phyloP scores from a whole-genome alignment of 2,888 invertebrate genomes.

The Linnaemya vulpina region DNA sequence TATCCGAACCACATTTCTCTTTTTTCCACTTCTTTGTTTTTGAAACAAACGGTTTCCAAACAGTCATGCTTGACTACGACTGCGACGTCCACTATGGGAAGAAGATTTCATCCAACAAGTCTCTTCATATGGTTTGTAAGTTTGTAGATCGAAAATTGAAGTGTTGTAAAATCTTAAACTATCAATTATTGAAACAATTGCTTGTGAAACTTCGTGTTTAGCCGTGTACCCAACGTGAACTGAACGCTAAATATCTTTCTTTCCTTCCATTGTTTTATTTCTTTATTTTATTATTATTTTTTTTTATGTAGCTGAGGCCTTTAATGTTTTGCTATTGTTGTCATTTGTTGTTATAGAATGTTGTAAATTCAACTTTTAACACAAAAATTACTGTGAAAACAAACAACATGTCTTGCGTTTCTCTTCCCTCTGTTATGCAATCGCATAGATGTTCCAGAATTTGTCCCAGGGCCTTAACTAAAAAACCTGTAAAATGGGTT shows the following conservation, averaged over 20 bases:
- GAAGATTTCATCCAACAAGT: constrained; percentile 5
- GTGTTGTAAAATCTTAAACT: constrained; percentile 68
- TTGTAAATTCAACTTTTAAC: constrained; percentile 7
- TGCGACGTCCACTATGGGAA: constrained; percentile 51
- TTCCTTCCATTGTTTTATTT: not conserved
- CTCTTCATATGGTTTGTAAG: constrained; percentile 1
- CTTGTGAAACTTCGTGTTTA: constrained; percentile 44
- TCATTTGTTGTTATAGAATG: not conserved
- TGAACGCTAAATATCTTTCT: constrained; percentile 13
- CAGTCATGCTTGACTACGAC: constrained; percentile 63
- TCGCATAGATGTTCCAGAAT: not conserved
- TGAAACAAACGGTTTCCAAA: constrained; percentile 58
- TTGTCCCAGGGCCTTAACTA: not conserved
- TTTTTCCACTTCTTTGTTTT: constrained; percentile 51
- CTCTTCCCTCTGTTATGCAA: constrained; percentile 3
- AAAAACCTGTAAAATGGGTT: not conserved
- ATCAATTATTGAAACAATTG: constrained; percentile 67
- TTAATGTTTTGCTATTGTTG: not conserved
- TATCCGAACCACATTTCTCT: constrained; percentile 41
- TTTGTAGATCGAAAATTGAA: constrained; percentile 55
- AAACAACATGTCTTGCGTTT: constrained; percentile 25
- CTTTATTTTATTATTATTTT: no score
- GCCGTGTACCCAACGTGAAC: constrained; percentile 31
- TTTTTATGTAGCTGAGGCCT: not conserved
- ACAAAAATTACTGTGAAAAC: constrained; percentile 12